Percentiles rank a stretch among this genome's conserved stretches.
These are phyloP conservation scores for Porites divaricata DNA, from an alignment of 92 coral and sea anemone genomes.

Conservation along the genomic window DNA sequence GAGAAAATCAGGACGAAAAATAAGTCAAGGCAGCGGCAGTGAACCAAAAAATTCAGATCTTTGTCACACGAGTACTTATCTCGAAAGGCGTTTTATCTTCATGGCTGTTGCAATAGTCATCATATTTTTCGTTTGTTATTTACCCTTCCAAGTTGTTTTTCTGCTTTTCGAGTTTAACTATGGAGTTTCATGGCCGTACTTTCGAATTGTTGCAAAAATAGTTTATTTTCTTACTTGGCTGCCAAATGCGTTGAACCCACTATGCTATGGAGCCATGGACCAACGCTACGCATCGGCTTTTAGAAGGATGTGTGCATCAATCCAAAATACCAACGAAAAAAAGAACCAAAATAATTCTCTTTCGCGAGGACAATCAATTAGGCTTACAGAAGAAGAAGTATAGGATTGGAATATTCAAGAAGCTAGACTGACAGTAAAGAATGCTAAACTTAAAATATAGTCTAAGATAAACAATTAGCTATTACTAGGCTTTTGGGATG, in stretches of 20 bases:
- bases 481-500: too few species aligned
- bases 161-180: conserved; percentile 45
- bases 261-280: conserved; percentile 71
- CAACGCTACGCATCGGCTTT: conserved; percentile 54
- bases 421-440: too few species aligned
- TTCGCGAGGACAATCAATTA: neutral
- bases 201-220: conserved; percentile 27
- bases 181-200: conserved; percentile 42
- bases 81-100: conserved; percentile 62
- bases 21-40: neutral
- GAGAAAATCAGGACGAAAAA: conserved; percentile 28
- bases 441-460: neutral
- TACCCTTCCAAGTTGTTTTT: conserved; percentile 73
- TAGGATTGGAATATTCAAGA: neutral
- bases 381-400: conserved; percentile 9
- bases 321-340: neutral
- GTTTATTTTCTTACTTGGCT: conserved; percentile 67
- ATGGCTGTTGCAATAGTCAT: conserved; percentile 57
- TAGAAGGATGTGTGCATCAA: conserved; percentile 10
- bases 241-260: conserved; percentile 69
- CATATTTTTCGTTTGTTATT: conserved; percentile 66
- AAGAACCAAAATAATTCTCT: conserved; percentile 12
- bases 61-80: conserved; percentile 6
- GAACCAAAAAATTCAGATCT: neutral
- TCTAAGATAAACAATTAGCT: neutral